These are phyloP conservation scores for Noctua janthina DNA, from an alignment of 2,888 invertebrate species.

Conservation along the genomic window DNA sequence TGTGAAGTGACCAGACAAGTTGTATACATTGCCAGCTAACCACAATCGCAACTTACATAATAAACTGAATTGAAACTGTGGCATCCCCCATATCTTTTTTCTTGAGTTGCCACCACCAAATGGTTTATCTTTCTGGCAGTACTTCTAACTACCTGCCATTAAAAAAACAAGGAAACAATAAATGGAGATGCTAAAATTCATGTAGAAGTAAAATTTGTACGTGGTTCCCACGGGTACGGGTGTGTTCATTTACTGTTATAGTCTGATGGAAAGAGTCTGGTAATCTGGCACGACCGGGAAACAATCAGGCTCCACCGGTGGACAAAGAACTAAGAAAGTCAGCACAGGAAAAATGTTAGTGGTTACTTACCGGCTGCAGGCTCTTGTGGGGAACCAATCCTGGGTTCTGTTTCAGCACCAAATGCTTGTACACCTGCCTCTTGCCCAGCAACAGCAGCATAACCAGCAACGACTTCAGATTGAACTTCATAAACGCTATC, in stretches of 20 bases:
- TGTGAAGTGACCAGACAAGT: background rate
- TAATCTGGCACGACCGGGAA: background rate
- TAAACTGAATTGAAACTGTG: background rate
- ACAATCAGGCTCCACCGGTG: background rate
- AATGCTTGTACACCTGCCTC: background rate
- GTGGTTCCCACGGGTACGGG: background rate
- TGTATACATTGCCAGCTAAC: background rate
- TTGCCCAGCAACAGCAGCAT: background rate
- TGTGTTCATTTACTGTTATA: background rate
- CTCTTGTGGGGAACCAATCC: background rate
- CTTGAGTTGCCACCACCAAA: background rate
- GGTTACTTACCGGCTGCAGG: background rate
- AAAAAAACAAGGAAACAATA: background rate
- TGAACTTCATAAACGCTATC: background rate
- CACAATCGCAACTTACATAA: background rate
- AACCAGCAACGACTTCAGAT: background rate
- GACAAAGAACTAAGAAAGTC: background rate
- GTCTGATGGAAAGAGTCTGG: background rate
- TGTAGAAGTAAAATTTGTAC: background rate
- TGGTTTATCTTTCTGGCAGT: background rate
- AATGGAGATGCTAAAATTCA: background rate
- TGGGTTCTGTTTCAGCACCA: background rate
- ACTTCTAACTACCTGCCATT: background rate
- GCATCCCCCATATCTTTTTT: background rate
- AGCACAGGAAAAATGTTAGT: background rate